phyloP scores from a whole-genome alignment of 2,888 invertebrate species.

The Dicyrtomina minuta region DNA sequence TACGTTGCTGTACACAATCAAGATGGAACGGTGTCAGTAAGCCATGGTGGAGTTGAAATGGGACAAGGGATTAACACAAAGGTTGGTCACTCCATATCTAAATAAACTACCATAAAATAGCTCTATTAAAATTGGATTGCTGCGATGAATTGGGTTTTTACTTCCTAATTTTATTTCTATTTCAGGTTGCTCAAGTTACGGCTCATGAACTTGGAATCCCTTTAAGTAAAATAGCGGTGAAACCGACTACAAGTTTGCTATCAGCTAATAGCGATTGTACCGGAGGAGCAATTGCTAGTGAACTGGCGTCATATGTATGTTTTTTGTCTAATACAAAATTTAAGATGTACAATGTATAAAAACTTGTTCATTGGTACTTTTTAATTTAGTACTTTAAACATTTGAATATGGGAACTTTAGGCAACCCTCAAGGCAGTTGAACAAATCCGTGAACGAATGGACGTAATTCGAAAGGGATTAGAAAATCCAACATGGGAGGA shows the following conservation, averaged over 20 bases:
- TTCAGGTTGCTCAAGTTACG: constrained; percentile 58
- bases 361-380: no score
- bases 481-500: constrained; percentile 55
- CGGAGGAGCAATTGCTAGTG: constrained; percentile 56
- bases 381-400: no score
- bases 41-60: constrained; percentile 58
- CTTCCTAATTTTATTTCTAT: background rate
- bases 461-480: constrained; percentile 52
- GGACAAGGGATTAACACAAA: constrained; percentile 60
- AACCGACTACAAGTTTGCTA: constrained; percentile 55
- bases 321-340: background rate
- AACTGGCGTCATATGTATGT: constrained; percentile 55
- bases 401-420: constrained; percentile 24
- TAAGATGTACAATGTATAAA: no score
- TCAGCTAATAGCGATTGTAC: constrained; percentile 55
- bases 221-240: constrained; percentile 55
- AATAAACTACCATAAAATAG: no score
- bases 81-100: constrained; percentile 54
- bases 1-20: constrained; percentile 63
- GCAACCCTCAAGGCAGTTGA: constrained; percentile 56
- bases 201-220: constrained; percentile 57
- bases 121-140: no score
- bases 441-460: constrained; percentile 55
- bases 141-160: no score
- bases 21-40: constrained; percentile 58